Base-by-base conservation (phyloP, 2,888 invertebrate species). In the Parnassius glacialis region DNA sequence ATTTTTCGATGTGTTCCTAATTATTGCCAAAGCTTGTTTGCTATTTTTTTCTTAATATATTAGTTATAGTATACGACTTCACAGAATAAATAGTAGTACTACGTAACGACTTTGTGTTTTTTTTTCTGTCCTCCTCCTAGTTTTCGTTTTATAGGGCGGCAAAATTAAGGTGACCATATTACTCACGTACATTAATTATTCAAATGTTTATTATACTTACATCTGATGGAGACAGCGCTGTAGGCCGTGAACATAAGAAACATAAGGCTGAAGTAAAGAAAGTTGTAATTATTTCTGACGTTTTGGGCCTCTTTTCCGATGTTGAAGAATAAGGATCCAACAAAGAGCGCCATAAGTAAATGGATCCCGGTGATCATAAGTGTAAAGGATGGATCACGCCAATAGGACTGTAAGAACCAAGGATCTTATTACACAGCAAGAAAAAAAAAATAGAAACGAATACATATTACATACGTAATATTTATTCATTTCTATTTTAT, bases 241-340 rank as follows among this genome's bases (percentile, higher is more conserved):
- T 98, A 97, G 0, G 98, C 96, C 9, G 97, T 97, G 82, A 97
- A 97, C 96, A 98, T 97, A 59, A 98, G 93, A 84, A 98, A 99
- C 94, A 99, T 95, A 58, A 97, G 94, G 66, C 96, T 95, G 88
- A 97, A 98, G 91, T 97, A 98, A 43, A 98, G 92, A 78, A 96
- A 96, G 78, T 96, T 97, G 76, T 96, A 96, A 81, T 97, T 99
- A 81, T 97, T 95, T 68, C 95, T 92, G 16, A 95, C 94, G 80
- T 96, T 94, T 59, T 93, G 93, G 0, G 97, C 98, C 73, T 98
- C 96, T 67, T 94, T 93, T n/a, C 98, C 98, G 72, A 97, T 96
- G 74, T 95, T 94, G 79, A 93, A 96, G 85, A 96, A 98, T 34
- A 98, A 90, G 12, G 93, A 86, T 1, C 98, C 98, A 66, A 98